A percentile compares a stretch with the other conserved stretches of the same genome.
Conservation (phyloP, 2,888 invertebrate genomes). For the Drosophila mayaguana region DNA sequence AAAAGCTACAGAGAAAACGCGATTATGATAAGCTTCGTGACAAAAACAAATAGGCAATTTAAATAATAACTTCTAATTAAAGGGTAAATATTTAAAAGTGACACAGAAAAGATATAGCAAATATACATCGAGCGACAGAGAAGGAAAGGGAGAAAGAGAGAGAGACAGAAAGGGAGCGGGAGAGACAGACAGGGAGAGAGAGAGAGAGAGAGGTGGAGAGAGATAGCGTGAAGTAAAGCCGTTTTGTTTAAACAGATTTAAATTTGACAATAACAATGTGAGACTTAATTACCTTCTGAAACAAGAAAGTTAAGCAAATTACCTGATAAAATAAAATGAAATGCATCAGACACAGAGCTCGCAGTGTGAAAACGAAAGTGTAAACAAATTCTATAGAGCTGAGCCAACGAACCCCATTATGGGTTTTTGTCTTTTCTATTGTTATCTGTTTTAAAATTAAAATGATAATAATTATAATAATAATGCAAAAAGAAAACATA, state of each 20-base stretch:
- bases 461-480: neutral
- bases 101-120: neutral
- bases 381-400: slow-evolving; percentile 1
- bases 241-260: slow-evolving; percentile 45
- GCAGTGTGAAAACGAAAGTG: slow-evolving; percentile 19
- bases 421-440: neutral
- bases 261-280: slow-evolving; percentile 33
- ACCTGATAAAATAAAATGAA: neutral
- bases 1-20: neutral
- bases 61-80: slow-evolving; percentile 59
- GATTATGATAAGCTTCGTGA: slow-evolving; percentile 33
- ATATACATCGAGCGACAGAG: neutral
- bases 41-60: slow-evolving; percentile 54
- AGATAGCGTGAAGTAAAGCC: slow-evolving; percentile 13
- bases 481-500: neutral
- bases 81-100: slow-evolving; percentile 39
- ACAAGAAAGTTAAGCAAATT: slow-evolving; percentile 13
- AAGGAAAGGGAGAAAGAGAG: neutral
- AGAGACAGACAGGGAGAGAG: neutral
- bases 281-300: slow-evolving; percentile 19
- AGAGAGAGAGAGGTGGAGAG: neutral
- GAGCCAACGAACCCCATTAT: neutral
- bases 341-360: neutral
- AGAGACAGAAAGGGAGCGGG: neutral
- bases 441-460: neutral